A percentile compares a stretch with the other conserved stretches of the same genome.
Evolutionary conservation across 2,888 invertebrate genomes (phyloP).

Genomic region (Cordilura impudica): DNA sequence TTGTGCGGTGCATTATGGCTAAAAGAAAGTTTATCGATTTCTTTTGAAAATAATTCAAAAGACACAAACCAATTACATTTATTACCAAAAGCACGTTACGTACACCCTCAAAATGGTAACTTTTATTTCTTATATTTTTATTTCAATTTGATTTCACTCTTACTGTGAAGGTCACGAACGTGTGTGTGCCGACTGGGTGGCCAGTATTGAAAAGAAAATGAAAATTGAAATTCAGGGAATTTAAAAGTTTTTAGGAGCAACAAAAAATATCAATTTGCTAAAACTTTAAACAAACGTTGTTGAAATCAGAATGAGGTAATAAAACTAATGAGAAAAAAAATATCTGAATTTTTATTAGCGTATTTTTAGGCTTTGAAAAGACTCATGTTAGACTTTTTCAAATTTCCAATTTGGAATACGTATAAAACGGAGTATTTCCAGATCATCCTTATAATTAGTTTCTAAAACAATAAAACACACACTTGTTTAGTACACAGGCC

Average conservation of each 20-base stretch:
- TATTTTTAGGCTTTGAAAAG: too few species aligned
- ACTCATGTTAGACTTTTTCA: too few species aligned
- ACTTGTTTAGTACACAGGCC: too few species aligned
- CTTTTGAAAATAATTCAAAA: not conserved
- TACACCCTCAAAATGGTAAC: not conserved
- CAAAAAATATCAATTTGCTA: too few species aligned
- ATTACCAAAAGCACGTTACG: slow-evolving; percentile 13
- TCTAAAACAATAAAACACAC: too few species aligned
- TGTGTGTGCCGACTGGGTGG: slow-evolving; percentile 31
- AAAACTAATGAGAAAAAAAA: too few species aligned
- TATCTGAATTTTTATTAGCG: too few species aligned
- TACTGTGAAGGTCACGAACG: slow-evolving; percentile 46
- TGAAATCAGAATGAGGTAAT: too few species aligned
- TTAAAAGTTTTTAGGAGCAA: not conserved
- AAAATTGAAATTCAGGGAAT: not conserved
- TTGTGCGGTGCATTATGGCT: not conserved
- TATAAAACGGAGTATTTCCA: too few species aligned
- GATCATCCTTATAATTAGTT: too few species aligned
- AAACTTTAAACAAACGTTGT: too few species aligned
- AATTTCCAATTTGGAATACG: too few species aligned
- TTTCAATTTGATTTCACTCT: slow-evolving; percentile 50
- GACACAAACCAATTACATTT: slow-evolving; percentile 32
- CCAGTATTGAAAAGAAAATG: not conserved
- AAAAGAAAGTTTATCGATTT: slow-evolving; percentile 43
- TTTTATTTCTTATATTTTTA: slow-evolving; percentile 8